These are phyloP conservation scores for Aphis gossypii DNA, from an alignment of 1,140 invertebrate genomes.

Conservation along the genomic window DNA sequence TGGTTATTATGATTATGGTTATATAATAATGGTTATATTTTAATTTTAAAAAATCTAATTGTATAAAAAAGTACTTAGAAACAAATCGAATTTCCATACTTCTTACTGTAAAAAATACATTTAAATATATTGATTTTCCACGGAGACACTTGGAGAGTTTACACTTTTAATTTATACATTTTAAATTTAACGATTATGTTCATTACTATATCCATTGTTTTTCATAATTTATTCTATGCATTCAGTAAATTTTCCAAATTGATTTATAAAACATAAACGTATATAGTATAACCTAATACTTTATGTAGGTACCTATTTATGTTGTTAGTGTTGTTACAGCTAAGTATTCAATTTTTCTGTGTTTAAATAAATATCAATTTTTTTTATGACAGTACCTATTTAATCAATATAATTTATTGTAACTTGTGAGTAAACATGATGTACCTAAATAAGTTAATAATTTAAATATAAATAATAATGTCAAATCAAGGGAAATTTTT, in stretches of 20 bases:
- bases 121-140: too few relatives aligned
- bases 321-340: neutral
- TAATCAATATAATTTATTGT: neutral
- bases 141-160: neutral
- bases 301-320: neutral
- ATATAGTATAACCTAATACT: neutral
- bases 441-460: too few relatives aligned
- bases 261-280: neutral
- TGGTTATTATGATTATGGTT: too few relatives aligned
- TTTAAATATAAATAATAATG: too few relatives aligned
- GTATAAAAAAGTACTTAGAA: too few relatives aligned
- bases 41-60: too few relatives aligned
- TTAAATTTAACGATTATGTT: neutral
- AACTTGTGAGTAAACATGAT: too few relatives aligned
- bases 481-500: too few relatives aligned
- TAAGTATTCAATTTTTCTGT: neutral
- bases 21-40: too few relatives aligned
- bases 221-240: neutral
- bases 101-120: too few relatives aligned
- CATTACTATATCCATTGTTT: neutral
- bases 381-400: neutral
- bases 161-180: neutral
- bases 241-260: neutral
- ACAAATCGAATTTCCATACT: too few relatives aligned
- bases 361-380: neutral